These are phyloP conservation scores for Pyrocoelia pectoralis DNA, from an alignment of 2,888 invertebrate species.

Conservation along the genomic window DNA sequence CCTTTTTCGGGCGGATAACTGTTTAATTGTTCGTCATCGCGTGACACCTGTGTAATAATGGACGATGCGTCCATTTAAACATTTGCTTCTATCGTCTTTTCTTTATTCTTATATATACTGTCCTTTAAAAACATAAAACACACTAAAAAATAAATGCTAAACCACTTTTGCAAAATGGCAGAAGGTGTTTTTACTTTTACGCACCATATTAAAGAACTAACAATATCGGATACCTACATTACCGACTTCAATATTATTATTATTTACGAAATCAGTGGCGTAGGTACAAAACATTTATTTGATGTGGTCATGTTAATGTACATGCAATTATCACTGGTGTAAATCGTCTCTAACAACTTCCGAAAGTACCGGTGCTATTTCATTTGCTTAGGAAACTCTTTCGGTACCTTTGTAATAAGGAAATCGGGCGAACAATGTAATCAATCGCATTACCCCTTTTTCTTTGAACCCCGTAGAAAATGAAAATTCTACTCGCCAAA, in stretches of 20 bases:
- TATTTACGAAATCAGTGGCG: too few species aligned
- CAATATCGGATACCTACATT: slow-evolving; percentile 13
- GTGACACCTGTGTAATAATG: slow-evolving; percentile 98
- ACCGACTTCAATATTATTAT: slow-evolving; percentile 13
- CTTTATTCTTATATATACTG: slow-evolving; percentile 40
- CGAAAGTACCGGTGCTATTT: too few species aligned
- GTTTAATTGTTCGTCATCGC: slow-evolving; percentile 96
- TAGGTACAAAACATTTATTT: too few species aligned
- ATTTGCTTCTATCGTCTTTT: slow-evolving; percentile 63
- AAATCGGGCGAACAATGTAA: too few species aligned
- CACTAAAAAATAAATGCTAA: slow-evolving; percentile 47
- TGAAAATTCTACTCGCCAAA: too few species aligned
- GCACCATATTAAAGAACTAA: slow-evolving; percentile 40
- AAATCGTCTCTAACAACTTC: too few species aligned
- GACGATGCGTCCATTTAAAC: slow-evolving; percentile 97
- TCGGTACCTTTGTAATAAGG: too few species aligned
- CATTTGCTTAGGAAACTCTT: too few species aligned
- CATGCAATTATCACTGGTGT: too few species aligned
- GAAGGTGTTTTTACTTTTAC: slow-evolving; percentile 51
- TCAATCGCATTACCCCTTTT: too few species aligned
- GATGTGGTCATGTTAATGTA: too few species aligned
- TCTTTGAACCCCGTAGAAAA: too few species aligned
- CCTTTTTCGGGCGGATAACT: slow-evolving; percentile 93
- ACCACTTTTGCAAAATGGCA: slow-evolving; percentile 57
- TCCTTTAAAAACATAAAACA: slow-evolving; percentile 40